Conservation (phyloP, 2,113 vertebrate genomes). For the Eudorcas thomsonii region DNA sequence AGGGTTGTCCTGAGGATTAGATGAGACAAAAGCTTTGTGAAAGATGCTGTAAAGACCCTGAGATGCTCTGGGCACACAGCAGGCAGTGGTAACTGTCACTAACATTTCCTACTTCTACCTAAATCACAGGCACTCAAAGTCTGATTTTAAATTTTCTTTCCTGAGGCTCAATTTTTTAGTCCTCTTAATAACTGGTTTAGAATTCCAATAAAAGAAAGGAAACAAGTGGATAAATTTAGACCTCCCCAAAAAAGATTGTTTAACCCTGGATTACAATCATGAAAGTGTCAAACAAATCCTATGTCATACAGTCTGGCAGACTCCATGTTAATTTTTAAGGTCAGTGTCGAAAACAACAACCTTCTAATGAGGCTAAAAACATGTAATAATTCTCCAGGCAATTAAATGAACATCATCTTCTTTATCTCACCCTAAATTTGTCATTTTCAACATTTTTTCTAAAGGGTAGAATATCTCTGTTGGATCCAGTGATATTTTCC, state of each 20-base stretch:
- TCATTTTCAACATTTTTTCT: constrained; percentile 31
- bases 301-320: background rate
- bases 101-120: background rate
- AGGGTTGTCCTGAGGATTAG: too few species aligned
- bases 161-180: background rate
- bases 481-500: background rate
- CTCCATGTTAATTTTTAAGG: background rate
- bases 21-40: background rate
- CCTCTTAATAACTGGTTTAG: background rate
- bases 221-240: constrained; percentile 8
- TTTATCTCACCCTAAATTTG: constrained; percentile 22
- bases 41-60: background rate
- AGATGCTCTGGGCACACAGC: rapidly evolving
- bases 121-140: background rate
- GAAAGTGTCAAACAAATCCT: background rate
- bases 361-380: constrained; percentile 54
- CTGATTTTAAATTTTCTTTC: background rate
- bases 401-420: constrained; percentile 28
- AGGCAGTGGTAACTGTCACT: rapidly evolving
- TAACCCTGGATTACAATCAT: background rate
- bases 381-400: background rate
- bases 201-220: constrained; percentile 6
- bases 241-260: background rate
- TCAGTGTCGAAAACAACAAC: constrained; percentile 37
- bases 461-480: background rate